Conservation (phyloP, 2,113 vertebrate species). For the Xenopus laevis region DNA sequence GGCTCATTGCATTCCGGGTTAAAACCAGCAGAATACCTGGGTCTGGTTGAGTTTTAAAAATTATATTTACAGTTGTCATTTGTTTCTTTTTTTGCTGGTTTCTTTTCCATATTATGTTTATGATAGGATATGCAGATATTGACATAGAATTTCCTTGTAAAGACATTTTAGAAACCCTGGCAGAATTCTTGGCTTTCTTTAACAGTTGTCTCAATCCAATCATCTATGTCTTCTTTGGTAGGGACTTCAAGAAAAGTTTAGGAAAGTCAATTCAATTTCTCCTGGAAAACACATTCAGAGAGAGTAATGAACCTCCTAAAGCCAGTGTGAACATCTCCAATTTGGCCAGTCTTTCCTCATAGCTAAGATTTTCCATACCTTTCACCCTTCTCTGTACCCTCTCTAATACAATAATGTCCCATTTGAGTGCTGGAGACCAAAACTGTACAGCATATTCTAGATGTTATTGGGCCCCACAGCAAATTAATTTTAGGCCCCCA, state of each 20-base stretch:
- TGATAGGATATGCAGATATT: too few species aligned
- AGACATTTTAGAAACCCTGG: too few species aligned
- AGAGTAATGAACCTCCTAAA: constrained; percentile 26
- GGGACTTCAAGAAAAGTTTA: constrained; percentile 71
- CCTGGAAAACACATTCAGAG: constrained; percentile 67
- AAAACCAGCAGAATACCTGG: not conserved
- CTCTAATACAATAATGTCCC: too few species aligned
- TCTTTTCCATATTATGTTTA: not conserved
- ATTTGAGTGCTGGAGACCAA: too few species aligned
- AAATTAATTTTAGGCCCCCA: too few species aligned
- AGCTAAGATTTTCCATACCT: too few species aligned
- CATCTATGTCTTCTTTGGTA: constrained; percentile 75
- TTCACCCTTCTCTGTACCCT: too few species aligned
- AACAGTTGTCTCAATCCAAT: constrained; percentile 77
- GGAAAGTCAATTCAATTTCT: constrained; percentile 65
- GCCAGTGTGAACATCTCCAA: too few species aligned
- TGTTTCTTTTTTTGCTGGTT: not conserved
- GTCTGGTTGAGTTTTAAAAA: constrained; percentile 1
- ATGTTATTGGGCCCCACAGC: too few species aligned
- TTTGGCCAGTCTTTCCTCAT: too few species aligned
- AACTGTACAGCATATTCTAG: too few species aligned
- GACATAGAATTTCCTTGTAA: too few species aligned
- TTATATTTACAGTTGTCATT: constrained; percentile 4
- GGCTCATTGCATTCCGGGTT: not conserved
- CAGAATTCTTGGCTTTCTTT: constrained; percentile 66